Evolutionary conservation across 2,113 vertebrate species (phyloP).

Genomic region (Caranx ignobilis): DNA sequence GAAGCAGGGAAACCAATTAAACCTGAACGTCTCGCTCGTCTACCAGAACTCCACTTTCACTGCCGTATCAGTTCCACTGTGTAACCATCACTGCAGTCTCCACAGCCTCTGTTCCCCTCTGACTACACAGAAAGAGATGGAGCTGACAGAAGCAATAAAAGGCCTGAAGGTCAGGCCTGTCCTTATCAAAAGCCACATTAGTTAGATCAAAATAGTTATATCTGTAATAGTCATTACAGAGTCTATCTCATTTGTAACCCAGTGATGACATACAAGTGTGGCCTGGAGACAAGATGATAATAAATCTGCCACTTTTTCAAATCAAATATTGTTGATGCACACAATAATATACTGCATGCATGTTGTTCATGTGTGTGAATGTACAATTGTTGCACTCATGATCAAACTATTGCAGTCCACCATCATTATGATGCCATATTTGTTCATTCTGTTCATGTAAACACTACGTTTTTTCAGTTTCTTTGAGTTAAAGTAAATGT

Average conservation of each 20-base stretch:
- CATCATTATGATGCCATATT: too few species aligned
- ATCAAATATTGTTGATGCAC: not conserved
- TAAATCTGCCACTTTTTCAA: not conserved
- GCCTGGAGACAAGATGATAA: not conserved
- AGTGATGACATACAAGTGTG: not conserved
- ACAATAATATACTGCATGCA: not conserved
- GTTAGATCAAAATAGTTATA: not conserved
- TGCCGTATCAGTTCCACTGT: not conserved
- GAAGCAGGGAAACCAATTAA: slow-evolving; percentile 45
- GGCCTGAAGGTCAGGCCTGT: not conserved
- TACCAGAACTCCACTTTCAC: not conserved
- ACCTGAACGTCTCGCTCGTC: slow-evolving; percentile 7
- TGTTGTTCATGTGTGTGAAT: not conserved
- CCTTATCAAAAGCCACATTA: not conserved
- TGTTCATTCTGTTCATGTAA: too few species aligned
- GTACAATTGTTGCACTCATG: too few species aligned
- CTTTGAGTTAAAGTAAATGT: too few species aligned
- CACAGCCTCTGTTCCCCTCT: not conserved
- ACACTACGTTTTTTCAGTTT: too few species aligned
- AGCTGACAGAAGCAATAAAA: not conserved
- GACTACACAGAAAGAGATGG: not conserved
- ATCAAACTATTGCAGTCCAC: too few species aligned
- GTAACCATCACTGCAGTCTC: not conserved
- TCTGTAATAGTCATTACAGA: not conserved
- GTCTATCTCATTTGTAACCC: not conserved